A percentile compares a stretch with the other conserved stretches of the same genome.
Evolutionary conservation across 2,113 vertebrate species (phyloP).

Genomic region (Saiga tatarica): DNA sequence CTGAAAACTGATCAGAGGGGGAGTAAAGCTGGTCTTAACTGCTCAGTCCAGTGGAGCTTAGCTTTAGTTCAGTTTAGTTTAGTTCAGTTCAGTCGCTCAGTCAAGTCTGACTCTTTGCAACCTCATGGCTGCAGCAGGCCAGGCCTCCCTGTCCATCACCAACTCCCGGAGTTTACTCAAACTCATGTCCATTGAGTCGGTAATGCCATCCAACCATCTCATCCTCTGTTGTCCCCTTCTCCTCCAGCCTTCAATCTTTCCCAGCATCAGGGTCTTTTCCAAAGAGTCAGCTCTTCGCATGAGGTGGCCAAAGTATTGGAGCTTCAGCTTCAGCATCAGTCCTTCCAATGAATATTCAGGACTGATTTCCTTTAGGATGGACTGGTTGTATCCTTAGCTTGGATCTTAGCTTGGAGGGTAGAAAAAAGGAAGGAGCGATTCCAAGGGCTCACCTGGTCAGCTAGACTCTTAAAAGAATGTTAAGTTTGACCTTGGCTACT

Average conservation of each 20-base stretch:
- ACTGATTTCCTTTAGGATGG: neutral
- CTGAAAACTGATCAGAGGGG: neutral
- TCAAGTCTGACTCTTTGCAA: neutral
- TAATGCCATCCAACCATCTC: neutral
- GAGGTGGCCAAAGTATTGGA: neutral
- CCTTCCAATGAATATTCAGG: neutral
- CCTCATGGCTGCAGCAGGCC: neutral
- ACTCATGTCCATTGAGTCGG: neutral
- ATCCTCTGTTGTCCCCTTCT: neutral
- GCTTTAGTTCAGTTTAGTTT: neutral
- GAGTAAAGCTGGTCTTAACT: neutral
- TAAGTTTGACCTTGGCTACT: neutral
- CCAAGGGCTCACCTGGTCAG: neutral
- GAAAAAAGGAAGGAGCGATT: neutral
- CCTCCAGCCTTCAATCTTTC: rapidly evolving
- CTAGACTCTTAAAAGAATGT: neutral
- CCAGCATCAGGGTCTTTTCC: neutral
- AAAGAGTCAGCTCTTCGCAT: rapidly evolving
- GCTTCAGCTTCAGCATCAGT: neutral
- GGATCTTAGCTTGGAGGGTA: neutral
- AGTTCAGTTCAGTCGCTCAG: neutral
- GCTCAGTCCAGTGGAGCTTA: neutral
- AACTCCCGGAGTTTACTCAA: rapidly evolving
- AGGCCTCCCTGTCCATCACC: neutral
- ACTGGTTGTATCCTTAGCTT: neutral